Evolutionary conservation across 2,113 vertebrate species (phyloP).

Genomic region (Piaya cayana): DNA sequence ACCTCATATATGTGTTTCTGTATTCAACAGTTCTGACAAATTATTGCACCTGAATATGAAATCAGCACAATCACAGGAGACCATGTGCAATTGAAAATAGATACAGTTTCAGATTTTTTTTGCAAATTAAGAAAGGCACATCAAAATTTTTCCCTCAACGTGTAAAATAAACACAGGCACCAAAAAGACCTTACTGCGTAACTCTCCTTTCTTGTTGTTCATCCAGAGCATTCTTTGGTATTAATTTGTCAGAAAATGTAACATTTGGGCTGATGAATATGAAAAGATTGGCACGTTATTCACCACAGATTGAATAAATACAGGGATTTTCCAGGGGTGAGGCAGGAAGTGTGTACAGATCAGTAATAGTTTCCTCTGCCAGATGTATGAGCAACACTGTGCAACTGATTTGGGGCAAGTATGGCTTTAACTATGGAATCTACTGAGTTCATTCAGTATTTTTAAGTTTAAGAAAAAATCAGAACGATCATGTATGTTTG

Average conservation of each 20-base stretch:
- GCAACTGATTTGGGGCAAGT: background rate
- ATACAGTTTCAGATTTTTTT: background rate
- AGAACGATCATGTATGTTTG: background rate
- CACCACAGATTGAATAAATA: background rate
- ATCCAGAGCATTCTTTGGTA: background rate
- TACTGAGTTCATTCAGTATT: background rate
- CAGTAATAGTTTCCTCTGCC: background rate
- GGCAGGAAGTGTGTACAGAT: background rate
- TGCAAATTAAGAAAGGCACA: background rate
- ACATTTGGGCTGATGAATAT: background rate
- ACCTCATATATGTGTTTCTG: background rate
- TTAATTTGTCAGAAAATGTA: background rate
- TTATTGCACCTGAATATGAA: background rate
- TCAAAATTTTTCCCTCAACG: background rate
- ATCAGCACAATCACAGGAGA: background rate
- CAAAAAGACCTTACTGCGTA: rapidly evolving
- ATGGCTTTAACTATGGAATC: background rate
- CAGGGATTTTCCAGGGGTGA: conserved; percentile 34
- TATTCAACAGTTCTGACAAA: background rate
- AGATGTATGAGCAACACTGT: background rate
- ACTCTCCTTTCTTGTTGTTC: background rate
- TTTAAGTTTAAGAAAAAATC: background rate
- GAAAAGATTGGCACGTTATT: background rate
- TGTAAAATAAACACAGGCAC: background rate
- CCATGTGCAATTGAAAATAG: background rate